phyloP scores from a whole-genome alignment of 2,113 vertebrate genomes.

The Nematolebias whitei region DNA sequence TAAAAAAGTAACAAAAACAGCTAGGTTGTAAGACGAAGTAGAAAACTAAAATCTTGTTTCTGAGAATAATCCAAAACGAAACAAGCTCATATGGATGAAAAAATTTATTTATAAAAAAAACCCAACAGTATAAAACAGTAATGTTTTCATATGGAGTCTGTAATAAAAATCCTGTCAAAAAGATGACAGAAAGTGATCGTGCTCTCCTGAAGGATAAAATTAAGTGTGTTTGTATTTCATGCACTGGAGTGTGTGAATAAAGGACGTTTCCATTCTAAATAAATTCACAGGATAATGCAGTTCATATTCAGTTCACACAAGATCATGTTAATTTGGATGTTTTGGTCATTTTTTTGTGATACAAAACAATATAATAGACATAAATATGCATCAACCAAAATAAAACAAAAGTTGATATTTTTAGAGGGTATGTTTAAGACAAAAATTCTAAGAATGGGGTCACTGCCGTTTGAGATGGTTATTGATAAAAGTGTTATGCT shows the following conservation, averaged over 20 bases:
- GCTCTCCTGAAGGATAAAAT: too few species aligned
- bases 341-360: slow-evolving; percentile 35
- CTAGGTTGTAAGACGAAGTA: too few species aligned
- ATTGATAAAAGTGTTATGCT: slow-evolving; percentile 67
- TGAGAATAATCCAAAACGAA: background rate
- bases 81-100: slow-evolving; percentile 13
- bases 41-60: too few species aligned
- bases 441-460: slow-evolving; percentile 40
- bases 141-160: slow-evolving; percentile 14
- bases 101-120: slow-evolving; percentile 55
- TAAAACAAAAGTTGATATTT: background rate
- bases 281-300: background rate
- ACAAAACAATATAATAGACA: slow-evolving; percentile 13
- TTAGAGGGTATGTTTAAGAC: slow-evolving; percentile 6
- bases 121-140: slow-evolving; percentile 41
- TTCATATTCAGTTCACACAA: background rate
- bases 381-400: background rate
- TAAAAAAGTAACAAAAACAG: too few species aligned
- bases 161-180: slow-evolving; percentile 35
- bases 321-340: background rate
- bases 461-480: slow-evolving; percentile 28
- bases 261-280: background rate
- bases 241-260: background rate
- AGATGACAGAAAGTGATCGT: too few species aligned
- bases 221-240: background rate